Evolutionary conservation across 2,888 invertebrate genomes (phyloP).

Genomic region (Onthophagus sagittarius): DNA sequence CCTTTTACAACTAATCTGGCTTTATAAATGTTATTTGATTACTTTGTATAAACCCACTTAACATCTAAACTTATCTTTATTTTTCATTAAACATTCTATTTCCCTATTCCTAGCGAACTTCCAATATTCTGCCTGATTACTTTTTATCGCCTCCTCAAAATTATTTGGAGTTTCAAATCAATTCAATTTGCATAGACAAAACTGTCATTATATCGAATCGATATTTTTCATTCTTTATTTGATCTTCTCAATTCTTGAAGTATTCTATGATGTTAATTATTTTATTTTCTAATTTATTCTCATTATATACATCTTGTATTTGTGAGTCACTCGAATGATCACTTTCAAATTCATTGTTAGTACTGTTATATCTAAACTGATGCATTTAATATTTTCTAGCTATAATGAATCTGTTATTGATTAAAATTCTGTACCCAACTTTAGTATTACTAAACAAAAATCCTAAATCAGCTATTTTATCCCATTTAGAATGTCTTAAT

Average conservation of each 20-base stretch:
- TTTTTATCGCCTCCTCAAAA: slow-evolving; percentile 23
- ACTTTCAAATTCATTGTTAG: slow-evolving; percentile 13
- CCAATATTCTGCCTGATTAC: slow-evolving; percentile 23
- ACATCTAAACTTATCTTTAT: slow-evolving; percentile 24
- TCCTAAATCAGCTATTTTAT: slow-evolving; percentile 16
- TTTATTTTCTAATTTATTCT: neutral
- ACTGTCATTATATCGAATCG: too few relatives aligned
- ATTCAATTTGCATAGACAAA: neutral
- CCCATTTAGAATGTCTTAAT: slow-evolving; percentile 16
- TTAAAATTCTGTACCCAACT: neutral
- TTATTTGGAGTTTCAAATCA: slow-evolving; percentile 13
- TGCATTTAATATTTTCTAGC: slow-evolving; percentile 22
- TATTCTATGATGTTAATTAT: too few relatives aligned
- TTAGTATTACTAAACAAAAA: slow-evolving; percentile 17
- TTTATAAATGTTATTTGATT: slow-evolving; percentile 16
- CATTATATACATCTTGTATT: neutral
- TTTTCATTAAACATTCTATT: slow-evolving; percentile 22
- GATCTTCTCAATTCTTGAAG: neutral
- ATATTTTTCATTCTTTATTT: slow-evolving; percentile 1
- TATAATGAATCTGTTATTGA: slow-evolving; percentile 20
- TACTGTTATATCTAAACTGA: slow-evolving; percentile 12
- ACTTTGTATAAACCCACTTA: slow-evolving; percentile 26
- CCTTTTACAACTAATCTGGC: slow-evolving; percentile 19
- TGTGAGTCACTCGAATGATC: neutral
- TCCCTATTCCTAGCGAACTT: slow-evolving; percentile 22